phyloP scores from a whole-genome alignment of 1,140 invertebrate species.

The Venustaconcha ellipsiformis region DNA sequence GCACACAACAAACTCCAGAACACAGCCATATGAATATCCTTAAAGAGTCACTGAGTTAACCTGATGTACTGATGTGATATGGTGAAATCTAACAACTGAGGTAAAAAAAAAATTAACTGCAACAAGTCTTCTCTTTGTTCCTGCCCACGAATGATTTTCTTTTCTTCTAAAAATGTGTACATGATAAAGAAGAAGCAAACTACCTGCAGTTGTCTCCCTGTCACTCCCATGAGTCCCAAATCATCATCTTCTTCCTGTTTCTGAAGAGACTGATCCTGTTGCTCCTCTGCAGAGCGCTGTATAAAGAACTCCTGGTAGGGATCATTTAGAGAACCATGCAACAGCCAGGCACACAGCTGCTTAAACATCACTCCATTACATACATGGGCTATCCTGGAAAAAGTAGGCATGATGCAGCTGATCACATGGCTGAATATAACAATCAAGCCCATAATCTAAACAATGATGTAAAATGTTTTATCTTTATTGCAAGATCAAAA shows the following conservation, averaged over 20 bases:
- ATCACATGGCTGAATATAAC: not conserved
- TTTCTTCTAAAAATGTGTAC: not conserved
- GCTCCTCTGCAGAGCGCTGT: constrained; percentile 41
- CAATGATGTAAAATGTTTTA: not conserved
- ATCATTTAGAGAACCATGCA: constrained; percentile 86
- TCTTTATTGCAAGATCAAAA: too few species aligned
- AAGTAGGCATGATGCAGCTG: not conserved
- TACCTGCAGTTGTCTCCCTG: constrained; percentile 62
- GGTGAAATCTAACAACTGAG: too few species aligned
- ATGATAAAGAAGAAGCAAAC: not conserved
- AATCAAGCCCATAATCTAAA: not conserved
- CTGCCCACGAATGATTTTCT: too few species aligned
- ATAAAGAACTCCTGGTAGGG: constrained; percentile 83
- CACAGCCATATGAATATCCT: too few species aligned
- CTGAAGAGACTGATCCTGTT: constrained; percentile 20
- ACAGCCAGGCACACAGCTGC: constrained; percentile 84
- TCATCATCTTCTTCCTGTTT: constrained; percentile 56
- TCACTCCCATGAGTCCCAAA: constrained; percentile 61
- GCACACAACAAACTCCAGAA: too few species aligned
- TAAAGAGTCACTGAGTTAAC: too few species aligned
- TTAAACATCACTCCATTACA: constrained; percentile 84
- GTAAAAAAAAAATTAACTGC: too few species aligned
- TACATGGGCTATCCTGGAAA: constrained; percentile 70
- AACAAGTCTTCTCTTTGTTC: too few species aligned
- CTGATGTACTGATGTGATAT: too few species aligned